Evolutionary conservation across 2,888 invertebrate genomes (phyloP).

Genomic region (Encarsia formosa): DNA sequence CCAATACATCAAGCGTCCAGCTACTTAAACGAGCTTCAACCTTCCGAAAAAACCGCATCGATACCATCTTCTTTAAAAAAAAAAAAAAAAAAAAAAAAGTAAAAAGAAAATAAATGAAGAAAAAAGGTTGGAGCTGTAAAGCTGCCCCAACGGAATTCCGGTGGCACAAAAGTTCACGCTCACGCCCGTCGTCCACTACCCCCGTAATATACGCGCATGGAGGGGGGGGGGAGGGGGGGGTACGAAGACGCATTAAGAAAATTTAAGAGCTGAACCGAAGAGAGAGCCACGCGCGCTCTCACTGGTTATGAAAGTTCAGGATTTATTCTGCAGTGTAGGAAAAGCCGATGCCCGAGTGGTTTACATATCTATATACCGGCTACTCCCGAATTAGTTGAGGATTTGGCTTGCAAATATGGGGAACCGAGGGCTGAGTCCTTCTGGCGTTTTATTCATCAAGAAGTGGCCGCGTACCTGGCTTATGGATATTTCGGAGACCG

Average conservation of each 20-base stretch:
- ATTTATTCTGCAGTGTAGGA: conserved; percentile 42
- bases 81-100: no score
- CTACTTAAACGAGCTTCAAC: no score
- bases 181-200: conserved; percentile 18
- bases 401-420: conserved; percentile 15
- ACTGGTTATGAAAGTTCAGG: conserved; percentile 43
- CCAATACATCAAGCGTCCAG: no score
- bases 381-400: conserved; percentile 13
- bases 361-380: not conserved
- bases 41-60: no score
- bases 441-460: conserved; percentile 13
- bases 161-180: no score
- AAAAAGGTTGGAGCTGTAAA: no score
- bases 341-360: conserved; percentile 24
- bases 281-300: no score
- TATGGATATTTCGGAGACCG: no score
- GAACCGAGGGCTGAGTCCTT: not conserved
- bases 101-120: no score
- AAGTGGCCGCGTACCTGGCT: no score
- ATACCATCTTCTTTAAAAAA: no score
- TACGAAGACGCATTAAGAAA: conserved; percentile 45
- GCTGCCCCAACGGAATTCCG: conserved; percentile 3
- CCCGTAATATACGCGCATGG: conserved; percentile 38
- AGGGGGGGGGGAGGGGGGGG: not conserved
- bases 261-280: conserved; percentile 38